phyloP scores from a whole-genome alignment of 2,888 invertebrate genomes.

The Agrypnus murinus region DNA sequence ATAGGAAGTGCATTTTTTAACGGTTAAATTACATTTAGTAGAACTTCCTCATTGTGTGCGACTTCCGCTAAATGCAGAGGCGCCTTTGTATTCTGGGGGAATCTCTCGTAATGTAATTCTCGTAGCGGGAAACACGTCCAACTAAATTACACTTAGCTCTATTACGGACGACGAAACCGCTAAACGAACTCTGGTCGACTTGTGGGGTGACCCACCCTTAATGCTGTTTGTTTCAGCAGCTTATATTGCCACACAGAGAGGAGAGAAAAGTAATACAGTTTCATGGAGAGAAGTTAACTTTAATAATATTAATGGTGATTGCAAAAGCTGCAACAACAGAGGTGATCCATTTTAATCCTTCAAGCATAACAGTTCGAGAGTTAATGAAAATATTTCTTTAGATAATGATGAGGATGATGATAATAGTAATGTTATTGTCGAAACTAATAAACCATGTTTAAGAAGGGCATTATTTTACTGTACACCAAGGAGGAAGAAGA shows the following conservation, averaged over 20 bases:
- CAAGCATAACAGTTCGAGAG: no score
- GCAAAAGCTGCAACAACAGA: no score
- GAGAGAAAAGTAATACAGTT: slow-evolving; percentile 16
- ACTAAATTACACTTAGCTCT: slow-evolving; percentile 56
- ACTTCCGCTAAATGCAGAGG: slow-evolving; percentile 51
- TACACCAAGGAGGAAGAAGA: background rate
- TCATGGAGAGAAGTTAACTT: background rate
- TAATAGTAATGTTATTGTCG: no score
- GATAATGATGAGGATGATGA: no score
- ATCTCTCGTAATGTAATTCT: slow-evolving; percentile 56
- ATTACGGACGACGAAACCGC: slow-evolving; percentile 53
- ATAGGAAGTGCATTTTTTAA: slow-evolving; percentile 41
- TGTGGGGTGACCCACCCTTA: slow-evolving; percentile 48
- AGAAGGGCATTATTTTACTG: slow-evolving; percentile 20
- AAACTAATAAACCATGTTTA: background rate
- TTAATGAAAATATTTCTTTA: no score
- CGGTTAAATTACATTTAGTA: slow-evolving; percentile 44
- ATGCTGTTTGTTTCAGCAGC: slow-evolving; percentile 57
- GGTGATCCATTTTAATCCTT: no score
- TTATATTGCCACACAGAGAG: slow-evolving; percentile 38
- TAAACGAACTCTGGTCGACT: slow-evolving; percentile 51
- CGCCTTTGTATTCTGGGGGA: slow-evolving; percentile 54
- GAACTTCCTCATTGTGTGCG: slow-evolving; percentile 47
- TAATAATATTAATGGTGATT: background rate
- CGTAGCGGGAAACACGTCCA: slow-evolving; percentile 56